Evolutionary conservation across 2,888 invertebrate species (phyloP).

Genomic region (Charanyca ferruginea): DNA sequence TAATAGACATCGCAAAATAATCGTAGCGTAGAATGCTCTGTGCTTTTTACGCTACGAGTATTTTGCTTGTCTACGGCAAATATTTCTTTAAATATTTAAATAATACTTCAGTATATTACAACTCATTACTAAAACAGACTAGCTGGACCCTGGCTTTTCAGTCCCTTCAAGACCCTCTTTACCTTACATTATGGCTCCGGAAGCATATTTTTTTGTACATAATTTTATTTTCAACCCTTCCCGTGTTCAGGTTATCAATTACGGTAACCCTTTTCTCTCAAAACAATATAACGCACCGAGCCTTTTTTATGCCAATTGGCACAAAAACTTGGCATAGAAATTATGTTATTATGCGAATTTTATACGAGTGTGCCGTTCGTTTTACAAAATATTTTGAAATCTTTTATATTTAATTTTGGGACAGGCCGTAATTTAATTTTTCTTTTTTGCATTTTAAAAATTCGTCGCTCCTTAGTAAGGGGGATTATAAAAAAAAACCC

Average conservation of each 20-base stretch:
- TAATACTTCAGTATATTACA: constrained; percentile 22
- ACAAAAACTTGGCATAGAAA: constrained; percentile 64
- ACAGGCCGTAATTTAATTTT: constrained; percentile 38
- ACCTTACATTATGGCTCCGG: constrained; percentile 50
- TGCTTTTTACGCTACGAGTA: too few relatives aligned
- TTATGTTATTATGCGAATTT: constrained; percentile 69
- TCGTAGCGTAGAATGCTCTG: too few relatives aligned
- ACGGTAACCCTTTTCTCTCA: constrained; percentile 63
- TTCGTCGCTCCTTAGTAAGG: not conserved
- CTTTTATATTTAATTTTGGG: constrained; percentile 27
- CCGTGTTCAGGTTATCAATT: constrained; percentile 67
- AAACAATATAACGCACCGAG: constrained; percentile 65
- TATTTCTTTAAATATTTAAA: constrained; percentile 16
- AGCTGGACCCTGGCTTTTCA: constrained; percentile 15
- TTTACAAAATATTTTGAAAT: constrained; percentile 48
- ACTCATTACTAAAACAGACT: constrained; percentile 44
- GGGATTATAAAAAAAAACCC: not conserved
- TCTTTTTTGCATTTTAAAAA: constrained; percentile 15
- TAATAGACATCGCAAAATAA: too few relatives aligned
- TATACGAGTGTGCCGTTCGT: constrained; percentile 47
- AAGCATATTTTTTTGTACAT: constrained; percentile 65
- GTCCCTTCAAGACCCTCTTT: constrained; percentile 48
- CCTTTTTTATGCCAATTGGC: constrained; percentile 64
- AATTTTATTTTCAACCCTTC: constrained; percentile 65
- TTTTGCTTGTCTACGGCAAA: too few relatives aligned